Evolutionary conservation across 30 jellyfish, hydroid and myxozoan genomes (phyloP).

Genomic region (Aurelia sp.): DNA sequence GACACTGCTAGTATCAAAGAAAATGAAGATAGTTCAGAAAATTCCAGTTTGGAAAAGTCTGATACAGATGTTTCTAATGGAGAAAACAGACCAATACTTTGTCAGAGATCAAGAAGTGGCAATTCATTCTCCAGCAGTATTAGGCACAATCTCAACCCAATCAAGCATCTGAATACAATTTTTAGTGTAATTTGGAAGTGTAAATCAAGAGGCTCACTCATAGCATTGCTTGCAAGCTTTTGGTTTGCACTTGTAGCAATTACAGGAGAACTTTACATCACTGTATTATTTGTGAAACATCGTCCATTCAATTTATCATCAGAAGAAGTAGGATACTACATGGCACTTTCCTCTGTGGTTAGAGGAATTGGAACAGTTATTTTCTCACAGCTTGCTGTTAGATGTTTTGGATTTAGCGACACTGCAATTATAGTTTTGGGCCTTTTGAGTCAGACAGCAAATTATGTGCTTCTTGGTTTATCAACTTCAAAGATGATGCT

Average conservation of each 20-base stretch:
- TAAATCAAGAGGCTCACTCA: conserved; percentile 35
- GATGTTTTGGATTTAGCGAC: conserved; percentile 65
- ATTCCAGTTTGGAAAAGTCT: not conserved
- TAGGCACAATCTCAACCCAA: conserved; percentile 58
- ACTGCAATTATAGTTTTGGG: conserved; percentile 68
- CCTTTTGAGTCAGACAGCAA: conserved; percentile 69
- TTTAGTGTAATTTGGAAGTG: conserved; percentile 44
- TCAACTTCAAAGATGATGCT: conserved; percentile 65
- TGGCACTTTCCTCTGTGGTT: conserved; percentile 51
- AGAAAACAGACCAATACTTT: conserved; percentile 42
- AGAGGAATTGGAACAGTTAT: conserved; percentile 86
- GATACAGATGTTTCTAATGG: too few relatives aligned
- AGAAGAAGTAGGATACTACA: conserved; percentile 79
- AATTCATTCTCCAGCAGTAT: not conserved
- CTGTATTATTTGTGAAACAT: conserved; percentile 72
- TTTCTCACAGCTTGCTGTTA: conserved; percentile 78
- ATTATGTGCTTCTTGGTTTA: conserved; percentile 74
- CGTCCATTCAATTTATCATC: conserved; percentile 84
- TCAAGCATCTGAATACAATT: conserved; percentile 40
- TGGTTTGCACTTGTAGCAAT: conserved; percentile 82
- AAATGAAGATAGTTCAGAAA: not conserved
- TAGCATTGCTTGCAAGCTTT: conserved; percentile 74
- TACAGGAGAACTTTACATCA: conserved; percentile 81
- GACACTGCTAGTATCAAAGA: not conserved
- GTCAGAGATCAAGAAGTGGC: not conserved